phyloP scores from a whole-genome alignment of 2,797 vertebrate genomes.

The Rhinichthys osculus region DNA sequence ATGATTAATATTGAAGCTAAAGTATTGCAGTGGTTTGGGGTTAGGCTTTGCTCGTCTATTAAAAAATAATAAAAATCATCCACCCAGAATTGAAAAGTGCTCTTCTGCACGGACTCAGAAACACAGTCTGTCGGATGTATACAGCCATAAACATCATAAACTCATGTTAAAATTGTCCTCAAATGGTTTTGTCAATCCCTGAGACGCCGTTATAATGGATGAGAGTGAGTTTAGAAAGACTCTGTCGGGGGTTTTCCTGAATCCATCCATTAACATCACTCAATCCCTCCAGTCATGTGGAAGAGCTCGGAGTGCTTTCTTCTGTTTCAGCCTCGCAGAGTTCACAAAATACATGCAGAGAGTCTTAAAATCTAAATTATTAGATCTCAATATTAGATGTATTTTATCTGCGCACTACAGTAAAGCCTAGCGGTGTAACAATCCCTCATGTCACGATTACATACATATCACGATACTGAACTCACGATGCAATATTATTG shows the following conservation, averaged over 20 bases:
- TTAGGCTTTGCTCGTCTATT: not conserved
- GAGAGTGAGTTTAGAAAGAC: not conserved
- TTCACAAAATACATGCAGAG: not conserved
- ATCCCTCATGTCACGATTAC: too few species aligned
- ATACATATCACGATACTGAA: too few species aligned
- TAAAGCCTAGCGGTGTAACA: too few species aligned
- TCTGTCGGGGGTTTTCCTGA: conserved; percentile 12
- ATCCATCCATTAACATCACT: conserved; percentile 26
- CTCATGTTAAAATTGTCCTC: not conserved
- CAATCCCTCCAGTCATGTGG: conserved; percentile 19
- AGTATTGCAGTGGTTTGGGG: not conserved
- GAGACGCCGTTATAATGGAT: conserved; percentile 3
- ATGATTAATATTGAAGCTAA: not conserved
- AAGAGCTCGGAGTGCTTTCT: not conserved
- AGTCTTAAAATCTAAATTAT: rapidly evolving
- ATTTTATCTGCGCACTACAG: not conserved
- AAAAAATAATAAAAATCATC: not conserved
- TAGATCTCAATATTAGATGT: too few species aligned
- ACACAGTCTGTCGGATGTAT: not conserved
- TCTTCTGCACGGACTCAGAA: not conserved
- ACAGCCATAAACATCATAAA: not conserved
- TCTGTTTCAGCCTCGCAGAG: not conserved
- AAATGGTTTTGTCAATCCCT: not conserved
- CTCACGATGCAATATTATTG: too few species aligned
- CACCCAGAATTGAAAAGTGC: not conserved